Evolutionary conservation across 2,113 vertebrate species (phyloP), one percentile per base, ranked within the genome.

Genomic region (western clawed frog (Xenopus tropicalis)): DNA sequence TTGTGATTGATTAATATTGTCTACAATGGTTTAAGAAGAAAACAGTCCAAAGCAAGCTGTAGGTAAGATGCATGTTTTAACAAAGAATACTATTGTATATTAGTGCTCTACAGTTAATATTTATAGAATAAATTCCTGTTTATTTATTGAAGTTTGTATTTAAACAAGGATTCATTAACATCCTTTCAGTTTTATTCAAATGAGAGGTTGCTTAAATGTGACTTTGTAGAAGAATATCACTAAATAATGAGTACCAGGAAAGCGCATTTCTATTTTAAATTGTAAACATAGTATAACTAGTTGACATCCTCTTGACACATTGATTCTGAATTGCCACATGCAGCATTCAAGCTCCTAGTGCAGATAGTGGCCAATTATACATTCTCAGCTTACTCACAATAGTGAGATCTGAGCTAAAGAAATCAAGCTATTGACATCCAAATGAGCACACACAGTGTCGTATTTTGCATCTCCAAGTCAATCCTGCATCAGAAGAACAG

Each of bases 351-450:
- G 42, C 65, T 19, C 57, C 37, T 44, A 48, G 64, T 16, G 64
- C 66, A 68, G 72, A 62, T 29, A 12, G 46, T 24, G 59, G 43
- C 59, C 73, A 76, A 76, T 76, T 76, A 76, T 76, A n/a, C 21
- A 63, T 69, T 52, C 56, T 63, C 73, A 69, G 48, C 21, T 17
- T 5, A 7, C 46, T 54, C 66, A 69, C 58, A 69, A 69, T 56
- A 56, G 58, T 54, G 23, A 76, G 58, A 76, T 54, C 66, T 63
- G 23, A 62, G 20, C 54, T 51, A 37, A 56, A 22, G 46, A 63
- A 69, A 63, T 69, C 66, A 69, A 42, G 66, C 73, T 63, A 76
- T 69, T 76, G 73, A 76, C 73, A 76, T 63, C 73, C 66, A 69
- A 54, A 75, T 68, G 65, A 67, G 66, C 66, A 29, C 66, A 63